Conservation (phyloP, 2,888 invertebrate species). For the Piscicola geometra region DNA sequence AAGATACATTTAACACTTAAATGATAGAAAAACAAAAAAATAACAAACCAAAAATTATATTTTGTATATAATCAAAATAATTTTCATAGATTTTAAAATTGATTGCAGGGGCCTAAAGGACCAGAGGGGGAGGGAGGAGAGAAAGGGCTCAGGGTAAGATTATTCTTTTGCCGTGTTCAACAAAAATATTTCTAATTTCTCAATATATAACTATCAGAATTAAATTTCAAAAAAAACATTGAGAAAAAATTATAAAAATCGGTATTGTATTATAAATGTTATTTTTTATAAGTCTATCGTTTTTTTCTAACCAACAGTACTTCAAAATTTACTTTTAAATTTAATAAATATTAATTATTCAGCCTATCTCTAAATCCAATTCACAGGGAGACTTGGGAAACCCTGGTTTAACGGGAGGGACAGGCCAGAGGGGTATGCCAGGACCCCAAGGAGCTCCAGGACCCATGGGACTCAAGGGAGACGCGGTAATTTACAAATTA, state of each 20-base stretch:
- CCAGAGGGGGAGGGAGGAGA: constrained; percentile 39
- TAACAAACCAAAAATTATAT: background rate
- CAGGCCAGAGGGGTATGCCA: constrained; percentile 36
- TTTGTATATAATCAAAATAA: no score
- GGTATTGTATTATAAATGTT: no score
- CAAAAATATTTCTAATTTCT: background rate
- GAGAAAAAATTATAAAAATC: no score
- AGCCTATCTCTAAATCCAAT: no score
- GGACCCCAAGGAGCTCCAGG: constrained; percentile 36
- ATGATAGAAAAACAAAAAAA: no score
- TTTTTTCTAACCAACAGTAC: no score
- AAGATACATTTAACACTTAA: background rate
- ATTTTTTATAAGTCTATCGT: background rate
- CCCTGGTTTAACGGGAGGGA: constrained; percentile 31
- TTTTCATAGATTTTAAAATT: no score
- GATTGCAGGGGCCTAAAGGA: constrained; percentile 37
- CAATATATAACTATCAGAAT: background rate
- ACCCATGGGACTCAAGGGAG: constrained; percentile 37
- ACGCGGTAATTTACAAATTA: constrained; percentile 29
- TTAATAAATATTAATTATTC: no score
- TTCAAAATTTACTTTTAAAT: no score
- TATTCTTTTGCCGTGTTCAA: no score
- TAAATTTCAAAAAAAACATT: no score
- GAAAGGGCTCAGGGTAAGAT: constrained; percentile 42
- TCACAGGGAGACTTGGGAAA: constrained; percentile 37